These are phyloP conservation scores for Paedocypris micromegethes DNA, from an alignment of 2,797 vertebrate genomes.

Conservation along the genomic window DNA sequence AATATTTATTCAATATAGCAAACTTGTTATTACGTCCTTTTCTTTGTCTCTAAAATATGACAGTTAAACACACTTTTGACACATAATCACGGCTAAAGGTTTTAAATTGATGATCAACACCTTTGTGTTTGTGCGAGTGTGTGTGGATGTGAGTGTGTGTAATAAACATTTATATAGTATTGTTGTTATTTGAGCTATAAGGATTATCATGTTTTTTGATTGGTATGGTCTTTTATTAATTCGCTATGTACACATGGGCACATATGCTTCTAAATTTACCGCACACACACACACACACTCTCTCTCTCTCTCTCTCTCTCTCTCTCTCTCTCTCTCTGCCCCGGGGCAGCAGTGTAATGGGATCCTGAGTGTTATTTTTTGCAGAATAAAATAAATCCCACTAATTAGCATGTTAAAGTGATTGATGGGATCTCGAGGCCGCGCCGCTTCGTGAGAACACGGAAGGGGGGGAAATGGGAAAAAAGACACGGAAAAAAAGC, in stretches of 20 bases:
- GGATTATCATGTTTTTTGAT: no score
- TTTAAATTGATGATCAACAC: no score
- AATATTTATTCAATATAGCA: no score
- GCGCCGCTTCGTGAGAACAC: constrained; percentile 24
- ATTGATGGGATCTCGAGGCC: constrained; percentile 75
- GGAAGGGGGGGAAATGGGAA: constrained; percentile 22
- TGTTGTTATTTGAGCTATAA: no score
- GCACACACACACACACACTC: constrained; percentile 29
- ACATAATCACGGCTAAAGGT: no score
- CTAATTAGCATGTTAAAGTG: constrained; percentile 99
- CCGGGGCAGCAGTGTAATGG: constrained; percentile 61
- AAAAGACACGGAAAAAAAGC: constrained; percentile 25
- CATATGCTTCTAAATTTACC: constrained; percentile 18
- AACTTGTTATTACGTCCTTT: no score
- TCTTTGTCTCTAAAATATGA: no score
- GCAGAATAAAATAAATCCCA: constrained; percentile 88
- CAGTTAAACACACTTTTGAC: no score
- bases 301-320: constrained; percentile 34
- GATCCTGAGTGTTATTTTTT: constrained; percentile 83
- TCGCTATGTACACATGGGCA: constrained; percentile 32
- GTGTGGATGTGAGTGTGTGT: no score
- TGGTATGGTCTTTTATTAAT: neutral
- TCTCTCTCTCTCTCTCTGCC: constrained; percentile 30
- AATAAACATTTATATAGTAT: no score
- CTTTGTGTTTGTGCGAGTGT: no score